phyloP scores from a whole-genome alignment of 2,113 vertebrate species.

The Galeopterus variegatus region DNA sequence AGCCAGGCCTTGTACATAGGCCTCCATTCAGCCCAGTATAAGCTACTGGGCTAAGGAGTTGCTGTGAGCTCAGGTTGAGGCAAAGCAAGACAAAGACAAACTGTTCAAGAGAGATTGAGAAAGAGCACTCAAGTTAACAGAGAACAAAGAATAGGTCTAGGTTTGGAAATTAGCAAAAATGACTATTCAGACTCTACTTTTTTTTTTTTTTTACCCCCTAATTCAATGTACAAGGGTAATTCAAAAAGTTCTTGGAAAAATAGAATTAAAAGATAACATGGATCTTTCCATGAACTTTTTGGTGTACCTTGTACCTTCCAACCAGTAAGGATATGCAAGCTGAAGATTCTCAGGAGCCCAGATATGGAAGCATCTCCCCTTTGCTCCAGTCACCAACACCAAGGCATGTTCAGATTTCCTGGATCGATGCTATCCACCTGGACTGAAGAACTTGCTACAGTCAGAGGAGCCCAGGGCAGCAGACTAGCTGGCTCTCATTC shows the following conservation, averaged over 20 bases:
- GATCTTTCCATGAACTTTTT: no score
- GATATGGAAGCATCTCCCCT: background rate
- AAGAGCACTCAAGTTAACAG: background rate
- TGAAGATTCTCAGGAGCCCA: background rate
- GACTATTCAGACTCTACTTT: background rate
- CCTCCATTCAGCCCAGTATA: background rate
- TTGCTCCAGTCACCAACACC: background rate
- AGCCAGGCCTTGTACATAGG: background rate
- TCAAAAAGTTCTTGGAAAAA: no score
- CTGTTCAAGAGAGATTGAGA: background rate
- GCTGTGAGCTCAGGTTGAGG: background rate
- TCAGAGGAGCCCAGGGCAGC: background rate
- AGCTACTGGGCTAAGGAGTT: background rate
- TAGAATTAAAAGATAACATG: no score
- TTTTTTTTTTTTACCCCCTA: background rate
- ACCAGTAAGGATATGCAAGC: background rate
- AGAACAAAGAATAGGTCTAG: background rate
- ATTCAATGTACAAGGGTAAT: background rate
- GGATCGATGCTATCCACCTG: fast-evolving
- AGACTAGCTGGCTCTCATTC: fast-evolving
- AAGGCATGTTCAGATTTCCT: background rate
- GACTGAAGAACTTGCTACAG: background rate
- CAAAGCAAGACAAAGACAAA: background rate
- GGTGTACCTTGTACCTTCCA: background rate
- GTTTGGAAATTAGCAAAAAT: background rate